A percentile compares a stretch with the other conserved stretches of the same genome.
Evolutionary conservation across 1,140 invertebrate genomes (phyloP).

Genomic region (Drosophila serrata): DNA sequence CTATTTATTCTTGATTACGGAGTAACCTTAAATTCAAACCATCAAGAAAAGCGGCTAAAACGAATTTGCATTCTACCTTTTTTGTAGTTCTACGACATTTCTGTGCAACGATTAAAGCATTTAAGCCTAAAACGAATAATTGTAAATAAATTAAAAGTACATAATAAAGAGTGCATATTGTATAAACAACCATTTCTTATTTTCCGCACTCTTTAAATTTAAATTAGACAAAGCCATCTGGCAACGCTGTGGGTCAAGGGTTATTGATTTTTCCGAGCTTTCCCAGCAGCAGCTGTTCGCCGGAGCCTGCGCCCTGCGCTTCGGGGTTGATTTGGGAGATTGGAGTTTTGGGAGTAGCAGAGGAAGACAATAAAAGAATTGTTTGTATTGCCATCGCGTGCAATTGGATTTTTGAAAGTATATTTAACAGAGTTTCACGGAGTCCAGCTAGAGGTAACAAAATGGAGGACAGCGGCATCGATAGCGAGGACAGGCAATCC

Average conservation of each 20-base stretch:
- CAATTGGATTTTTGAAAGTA: slow-evolving; percentile 23
- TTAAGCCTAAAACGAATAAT: slow-evolving; percentile 75
- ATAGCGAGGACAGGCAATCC: slow-evolving; percentile 82
- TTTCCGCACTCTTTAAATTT: neutral
- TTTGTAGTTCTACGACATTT: slow-evolving; percentile 70
- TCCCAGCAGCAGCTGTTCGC: slow-evolving; percentile 61
- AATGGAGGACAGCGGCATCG: slow-evolving; percentile 84
- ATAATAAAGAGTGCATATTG: slow-evolving; percentile 76
- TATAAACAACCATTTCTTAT: slow-evolving; percentile 30
- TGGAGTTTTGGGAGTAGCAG: slow-evolving; percentile 63
- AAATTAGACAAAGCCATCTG: slow-evolving; percentile 27
- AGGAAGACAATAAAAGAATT: slow-evolving; percentile 61
- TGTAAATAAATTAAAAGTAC: slow-evolving; percentile 84
- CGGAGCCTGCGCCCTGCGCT: slow-evolving; percentile 62
- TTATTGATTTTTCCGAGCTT: slow-evolving; percentile 74
- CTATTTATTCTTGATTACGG: slow-evolving; percentile 78
- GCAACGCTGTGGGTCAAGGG: slow-evolving; percentile 58
- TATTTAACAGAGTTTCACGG: slow-evolving; percentile 6
- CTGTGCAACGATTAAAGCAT: slow-evolving; percentile 76
- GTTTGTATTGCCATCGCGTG: slow-evolving; percentile 73
- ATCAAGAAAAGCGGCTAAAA: slow-evolving; percentile 73
- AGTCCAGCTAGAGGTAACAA: neutral
- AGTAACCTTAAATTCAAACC: slow-evolving; percentile 71
- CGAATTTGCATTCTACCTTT: slow-evolving; percentile 69
- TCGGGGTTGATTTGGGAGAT: slow-evolving; percentile 68